Evolutionary conservation across 2,888 invertebrate genomes (phyloP), one percentile per base, ranked within the genome.

Genomic region (Lordiphosa andalusiaca): DNA sequence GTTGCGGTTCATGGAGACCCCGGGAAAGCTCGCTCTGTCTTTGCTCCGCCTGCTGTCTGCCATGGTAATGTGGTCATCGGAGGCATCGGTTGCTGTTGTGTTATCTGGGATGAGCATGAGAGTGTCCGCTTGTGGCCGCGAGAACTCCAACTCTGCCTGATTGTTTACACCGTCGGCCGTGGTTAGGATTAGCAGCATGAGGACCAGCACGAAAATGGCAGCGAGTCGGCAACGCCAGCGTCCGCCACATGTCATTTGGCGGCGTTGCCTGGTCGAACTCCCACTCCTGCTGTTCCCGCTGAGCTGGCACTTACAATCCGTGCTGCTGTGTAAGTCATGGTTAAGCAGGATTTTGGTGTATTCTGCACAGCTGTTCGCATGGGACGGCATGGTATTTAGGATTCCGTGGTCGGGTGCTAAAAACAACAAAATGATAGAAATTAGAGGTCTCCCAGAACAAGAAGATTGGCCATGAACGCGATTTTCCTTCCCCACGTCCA

Each of bases 1-100:
- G 48, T 77, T 84, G 2, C 69, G 62, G 12, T 70, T 77, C 37
- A 84, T 60, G 9, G 73, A 84, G n/a, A 66, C 60, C 3, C 69
- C 66, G 35, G 54, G 70, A 40, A 33, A 21, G 9, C 10, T 57
- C 16, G 13, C 25, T 12, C 6, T 21, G 13, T 10, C 49, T 40
- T 5, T 59, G 6, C 7, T 38, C 10, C 1, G 50, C 5, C 30
- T 53, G 40, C 6, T 63, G 41, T 30, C 30, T 39, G 21, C 35
- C 12, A 25, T 16, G 16, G 30, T 12, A 13, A 23, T 13, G 16
- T 25, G n/a, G 10, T 9, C 30, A 10, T 9, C 30, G 10, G 30
- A 9, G 9, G 30, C 30, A 30, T 30, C 30, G 2, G 9, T 7
- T 10, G 10, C 9, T 50, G 21, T 35, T 16, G 46, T 44, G 36